Base-by-base conservation (phyloP, 2,797 vertebrate genomes). In the Pseudochirops cupreus region DNA sequence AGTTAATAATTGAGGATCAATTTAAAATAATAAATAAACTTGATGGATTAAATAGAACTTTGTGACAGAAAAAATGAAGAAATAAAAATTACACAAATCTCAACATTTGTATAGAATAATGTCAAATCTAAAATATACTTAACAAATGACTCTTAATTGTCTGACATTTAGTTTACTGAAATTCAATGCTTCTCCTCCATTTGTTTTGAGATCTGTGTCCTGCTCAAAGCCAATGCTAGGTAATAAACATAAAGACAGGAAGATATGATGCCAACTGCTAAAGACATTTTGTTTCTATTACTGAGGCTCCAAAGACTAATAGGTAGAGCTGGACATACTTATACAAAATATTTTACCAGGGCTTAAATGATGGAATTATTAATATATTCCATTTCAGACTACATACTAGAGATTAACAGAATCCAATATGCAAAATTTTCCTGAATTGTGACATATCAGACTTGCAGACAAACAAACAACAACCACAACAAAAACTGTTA, bases 1-100 rank as follows among this genome's bases (percentile, higher is more conserved):
- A 95, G 58, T 46, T 93, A 91, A 94, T 95, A 96, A 92, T 57
- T 39, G 95, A 96, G 54, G 67, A 91, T 4, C 90, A 82, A 90
- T 52, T 90, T 93, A 58, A 95, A 67, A 58, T n/a, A n/a, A 7
- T 53, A 53, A 53, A 87, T 92, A 95, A 96, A 74, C 26, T 21
- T 91, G 54, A 96, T 94, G n/a, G 7, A 62, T 46, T 96, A 91
- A 93, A n/a, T 91, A n/a, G 14, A 52, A 91, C 12, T 31, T 54
- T 94, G 24, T 57, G 90, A 90, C 50, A 67, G 92, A 96, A 94
- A 18, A 59, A 94, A 87, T 92, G 11, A 93, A 92, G n/a, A 90
- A 96, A 39, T 21, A 67, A 95, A 59, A 1, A 56, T 54, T 92
- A 93, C 50, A 24, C 18, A 90, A 33, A 91, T 39, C n/a, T 58